Percentiles rank a stretch among this genome's conserved stretches.
These are phyloP conservation scores for Corythornis vintsioides DNA, from an alignment of 2,113 vertebrate genomes.

Conservation along the genomic window DNA sequence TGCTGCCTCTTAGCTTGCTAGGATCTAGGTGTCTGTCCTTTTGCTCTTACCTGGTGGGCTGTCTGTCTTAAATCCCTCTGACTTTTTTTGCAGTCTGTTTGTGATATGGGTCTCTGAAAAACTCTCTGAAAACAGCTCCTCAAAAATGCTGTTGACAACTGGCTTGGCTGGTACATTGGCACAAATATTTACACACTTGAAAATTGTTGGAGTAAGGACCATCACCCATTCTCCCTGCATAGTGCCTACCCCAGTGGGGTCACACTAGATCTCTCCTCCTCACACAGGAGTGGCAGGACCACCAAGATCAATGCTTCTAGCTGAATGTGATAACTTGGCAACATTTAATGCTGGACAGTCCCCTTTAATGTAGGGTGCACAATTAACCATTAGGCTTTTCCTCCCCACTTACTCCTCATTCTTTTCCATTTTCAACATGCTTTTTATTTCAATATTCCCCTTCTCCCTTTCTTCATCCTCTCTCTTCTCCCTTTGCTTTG, in stretches of 20 bases:
- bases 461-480: neutral
- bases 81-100: neutral
- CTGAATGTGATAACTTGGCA: neutral
- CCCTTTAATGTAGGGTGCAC: neutral
- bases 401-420: neutral
- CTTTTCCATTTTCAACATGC: neutral
- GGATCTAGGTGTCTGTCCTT: neutral
- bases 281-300: neutral
- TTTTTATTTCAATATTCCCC: neutral
- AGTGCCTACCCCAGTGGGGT: neutral
- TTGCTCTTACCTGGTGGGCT: neutral
- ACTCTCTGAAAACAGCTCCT: neutral
- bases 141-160: neutral
- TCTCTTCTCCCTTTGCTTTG: constrained; percentile 21
- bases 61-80: neutral
- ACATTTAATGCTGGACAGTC: rapidly evolving
- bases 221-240: neutral
- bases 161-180: neutral
- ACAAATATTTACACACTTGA: neutral
- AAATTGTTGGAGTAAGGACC: neutral
- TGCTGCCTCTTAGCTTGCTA: neutral
- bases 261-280: neutral
- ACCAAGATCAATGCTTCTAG: neutral
- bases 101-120: neutral
- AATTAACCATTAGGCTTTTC: neutral